Evolutionary conservation across 2,888 invertebrate species (phyloP).

Genomic region (Apotomis capreana): DNA sequence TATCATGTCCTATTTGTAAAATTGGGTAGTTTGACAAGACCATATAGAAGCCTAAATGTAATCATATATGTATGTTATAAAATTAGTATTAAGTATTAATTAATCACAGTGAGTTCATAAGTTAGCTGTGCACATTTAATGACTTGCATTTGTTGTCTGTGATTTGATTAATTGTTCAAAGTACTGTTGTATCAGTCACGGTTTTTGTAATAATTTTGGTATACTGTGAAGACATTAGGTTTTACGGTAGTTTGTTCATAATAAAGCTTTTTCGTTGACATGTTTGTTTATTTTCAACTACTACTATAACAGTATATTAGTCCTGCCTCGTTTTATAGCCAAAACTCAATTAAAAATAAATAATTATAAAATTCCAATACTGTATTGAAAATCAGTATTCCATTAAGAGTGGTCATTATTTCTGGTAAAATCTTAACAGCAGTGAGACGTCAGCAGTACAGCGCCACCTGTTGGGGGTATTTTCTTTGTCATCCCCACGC

Average conservation of each 20-base stretch:
- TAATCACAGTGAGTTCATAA: background rate
- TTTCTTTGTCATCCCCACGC: too few species aligned
- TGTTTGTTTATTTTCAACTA: background rate
- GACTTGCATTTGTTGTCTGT: constrained; percentile 14
- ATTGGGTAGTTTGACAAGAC: background rate
- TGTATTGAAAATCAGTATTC: too few species aligned
- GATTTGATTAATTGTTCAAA: constrained; percentile 10
- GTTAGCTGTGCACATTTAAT: background rate
- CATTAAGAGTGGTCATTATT: too few species aligned
- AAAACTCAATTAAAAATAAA: background rate
- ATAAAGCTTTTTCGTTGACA: constrained; percentile 3
- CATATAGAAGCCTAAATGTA: background rate
- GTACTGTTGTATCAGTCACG: constrained; percentile 2
- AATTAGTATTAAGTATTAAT: background rate
- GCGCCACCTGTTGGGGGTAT: too few species aligned
- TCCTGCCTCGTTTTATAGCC: background rate
- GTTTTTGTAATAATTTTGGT: background rate
- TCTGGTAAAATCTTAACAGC: too few species aligned
- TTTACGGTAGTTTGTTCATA: background rate
- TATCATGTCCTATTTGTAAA: background rate
- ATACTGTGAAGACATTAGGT: background rate
- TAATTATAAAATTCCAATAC: too few species aligned
- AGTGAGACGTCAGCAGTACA: too few species aligned
- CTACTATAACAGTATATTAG: background rate
- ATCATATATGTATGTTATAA: background rate